Conservation (phyloP, 2,888 invertebrate species). For the Polyommatus icarus region DNA sequence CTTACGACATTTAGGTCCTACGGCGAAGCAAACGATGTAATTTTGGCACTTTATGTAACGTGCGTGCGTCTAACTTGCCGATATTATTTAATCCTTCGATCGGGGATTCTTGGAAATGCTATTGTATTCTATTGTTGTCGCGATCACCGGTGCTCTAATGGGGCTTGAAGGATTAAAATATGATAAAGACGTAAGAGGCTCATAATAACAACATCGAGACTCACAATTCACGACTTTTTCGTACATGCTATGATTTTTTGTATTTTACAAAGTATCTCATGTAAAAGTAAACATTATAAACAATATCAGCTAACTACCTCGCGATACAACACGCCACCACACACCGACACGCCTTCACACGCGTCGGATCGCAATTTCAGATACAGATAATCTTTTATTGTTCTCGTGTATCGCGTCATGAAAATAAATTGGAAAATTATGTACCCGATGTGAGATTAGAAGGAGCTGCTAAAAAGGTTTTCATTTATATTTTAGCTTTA, state of each 20-base stretch:
- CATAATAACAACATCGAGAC: too few species aligned
- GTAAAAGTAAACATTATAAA: neutral
- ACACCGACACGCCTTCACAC: neutral
- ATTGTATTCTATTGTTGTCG: too few species aligned
- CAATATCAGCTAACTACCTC: neutral
- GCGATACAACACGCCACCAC: slow-evolving; percentile 1
- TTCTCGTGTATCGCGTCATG: neutral
- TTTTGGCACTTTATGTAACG: too few species aligned
- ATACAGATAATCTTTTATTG: slow-evolving; percentile 14
- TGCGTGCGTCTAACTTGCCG: too few species aligned
- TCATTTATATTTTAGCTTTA: neutral
- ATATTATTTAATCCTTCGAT: too few species aligned
- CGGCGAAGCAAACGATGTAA: too few species aligned
- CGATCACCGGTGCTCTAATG: too few species aligned
- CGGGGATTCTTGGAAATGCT: too few species aligned
- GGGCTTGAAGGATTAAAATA: too few species aligned
- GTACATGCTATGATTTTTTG: too few species aligned
- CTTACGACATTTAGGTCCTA: neutral
- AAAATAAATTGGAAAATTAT: slow-evolving; percentile 15
- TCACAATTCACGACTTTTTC: too few species aligned
- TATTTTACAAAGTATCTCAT: neutral
- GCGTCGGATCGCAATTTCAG: slow-evolving; percentile 6
- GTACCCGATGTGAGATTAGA: neutral
- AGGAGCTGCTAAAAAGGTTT: neutral
- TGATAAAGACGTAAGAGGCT: too few species aligned